These are phyloP conservation scores for Cisticola juncidis DNA, from an alignment of 2,113 vertebrate genomes.

Conservation along the genomic window DNA sequence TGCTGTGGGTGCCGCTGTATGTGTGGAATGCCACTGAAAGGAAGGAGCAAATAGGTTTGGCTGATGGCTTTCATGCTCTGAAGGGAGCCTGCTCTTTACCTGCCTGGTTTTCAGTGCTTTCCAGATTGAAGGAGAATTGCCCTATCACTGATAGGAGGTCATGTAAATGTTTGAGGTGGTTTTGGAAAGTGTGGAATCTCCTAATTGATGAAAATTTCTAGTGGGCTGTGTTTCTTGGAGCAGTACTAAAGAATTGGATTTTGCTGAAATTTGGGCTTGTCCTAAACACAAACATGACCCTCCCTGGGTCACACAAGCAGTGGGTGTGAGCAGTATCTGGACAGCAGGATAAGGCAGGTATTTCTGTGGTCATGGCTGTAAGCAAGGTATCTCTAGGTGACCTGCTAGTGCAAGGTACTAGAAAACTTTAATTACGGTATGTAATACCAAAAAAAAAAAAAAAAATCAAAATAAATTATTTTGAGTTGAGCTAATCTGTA, in stretches of 20 bases:
- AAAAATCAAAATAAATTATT: neutral
- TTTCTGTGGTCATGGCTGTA: neutral
- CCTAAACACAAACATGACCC: neutral
- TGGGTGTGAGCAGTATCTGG: neutral
- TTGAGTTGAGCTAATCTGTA: neutral
- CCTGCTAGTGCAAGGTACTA: neutral
- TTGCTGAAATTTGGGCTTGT: neutral
- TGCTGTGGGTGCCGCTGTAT: rapidly evolving
- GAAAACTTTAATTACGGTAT: neutral
- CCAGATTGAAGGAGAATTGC: neutral
- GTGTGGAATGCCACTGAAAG: neutral
- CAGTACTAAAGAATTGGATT: neutral
- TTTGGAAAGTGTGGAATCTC: neutral
- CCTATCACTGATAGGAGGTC: neutral
- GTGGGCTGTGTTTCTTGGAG: neutral
- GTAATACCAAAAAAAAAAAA: neutral
- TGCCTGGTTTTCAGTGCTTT: neutral
- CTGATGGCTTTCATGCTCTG: neutral
- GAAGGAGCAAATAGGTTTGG: neutral
- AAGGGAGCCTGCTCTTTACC: neutral
- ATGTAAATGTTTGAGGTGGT: neutral
- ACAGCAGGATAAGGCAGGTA: neutral
- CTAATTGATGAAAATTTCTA: neutral
- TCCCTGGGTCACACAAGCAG: neutral
- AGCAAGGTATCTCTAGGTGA: neutral